Conservation (phyloP, 2,888 invertebrate genomes). For the Halictus quadricinctus region DNA sequence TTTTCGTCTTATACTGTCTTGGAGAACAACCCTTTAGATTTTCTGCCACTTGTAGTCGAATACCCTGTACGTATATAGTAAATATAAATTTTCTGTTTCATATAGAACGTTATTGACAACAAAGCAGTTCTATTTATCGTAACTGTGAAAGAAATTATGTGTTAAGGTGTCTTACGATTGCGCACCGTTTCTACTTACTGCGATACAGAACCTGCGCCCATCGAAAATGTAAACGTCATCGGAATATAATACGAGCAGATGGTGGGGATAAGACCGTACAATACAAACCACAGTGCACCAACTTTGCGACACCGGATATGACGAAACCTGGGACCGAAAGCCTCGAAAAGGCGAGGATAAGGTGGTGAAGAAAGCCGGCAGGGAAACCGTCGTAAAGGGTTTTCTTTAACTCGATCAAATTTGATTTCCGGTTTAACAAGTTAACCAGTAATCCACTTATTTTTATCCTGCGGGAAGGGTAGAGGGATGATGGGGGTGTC, state of each 20-base stretch:
- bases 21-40: too few species aligned
- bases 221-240: neutral
- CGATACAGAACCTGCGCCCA: too few species aligned
- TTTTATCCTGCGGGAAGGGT: neutral
- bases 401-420: conserved; percentile 70
- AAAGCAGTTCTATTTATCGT: too few species aligned
- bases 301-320: neutral
- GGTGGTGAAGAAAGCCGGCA: neutral
- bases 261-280: neutral
- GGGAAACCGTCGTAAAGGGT: conserved; percentile 20
- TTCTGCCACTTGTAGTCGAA: too few species aligned
- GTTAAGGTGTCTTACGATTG: too few species aligned
- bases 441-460: neutral
- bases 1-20: too few species aligned
- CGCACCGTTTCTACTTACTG: too few species aligned
- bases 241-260: neutral
- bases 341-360: neutral
- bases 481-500: conserved; percentile 26
- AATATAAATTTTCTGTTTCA: neutral
- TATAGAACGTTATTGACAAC: too few species aligned
- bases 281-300: neutral
- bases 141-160: too few species aligned
- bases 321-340: neutral
- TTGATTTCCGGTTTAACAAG: conserved; percentile 53
- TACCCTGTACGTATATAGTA: too few species aligned